A percentile compares a stretch with the other conserved stretches of the same genome.
phyloP scores from a whole-genome alignment of 2,113 vertebrate genomes.

The Cyprinus carpio region DNA sequence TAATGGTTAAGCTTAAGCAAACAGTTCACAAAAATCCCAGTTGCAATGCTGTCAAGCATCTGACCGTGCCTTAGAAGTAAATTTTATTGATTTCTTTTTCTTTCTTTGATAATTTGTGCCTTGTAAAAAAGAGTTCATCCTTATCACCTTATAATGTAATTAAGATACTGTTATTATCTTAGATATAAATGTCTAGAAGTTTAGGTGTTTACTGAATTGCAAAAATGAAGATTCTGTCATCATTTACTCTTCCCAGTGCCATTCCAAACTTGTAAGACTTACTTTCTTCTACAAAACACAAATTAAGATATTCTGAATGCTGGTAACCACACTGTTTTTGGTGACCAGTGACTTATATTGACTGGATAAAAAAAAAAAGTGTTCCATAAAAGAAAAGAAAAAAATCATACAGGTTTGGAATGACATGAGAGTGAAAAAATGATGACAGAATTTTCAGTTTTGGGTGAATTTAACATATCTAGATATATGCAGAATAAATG shows the following conservation, averaged over 20 bases:
- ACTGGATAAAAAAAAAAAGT: background rate
- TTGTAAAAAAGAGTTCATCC: background rate
- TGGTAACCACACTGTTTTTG: background rate
- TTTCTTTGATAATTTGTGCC: background rate
- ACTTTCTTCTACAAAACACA: background rate
- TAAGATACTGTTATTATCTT: background rate
- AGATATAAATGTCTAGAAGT: background rate
- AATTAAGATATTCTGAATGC: background rate
- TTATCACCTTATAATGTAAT: background rate
- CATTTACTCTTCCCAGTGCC: too few relatives aligned
- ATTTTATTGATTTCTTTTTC: background rate
- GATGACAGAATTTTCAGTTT: too few relatives aligned
- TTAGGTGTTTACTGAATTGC: too few relatives aligned
- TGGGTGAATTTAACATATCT: too few relatives aligned
- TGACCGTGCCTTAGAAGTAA: background rate
- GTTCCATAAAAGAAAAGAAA: background rate
- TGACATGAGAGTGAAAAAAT: too few relatives aligned
- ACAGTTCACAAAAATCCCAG: background rate
- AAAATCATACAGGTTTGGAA: too few relatives aligned
- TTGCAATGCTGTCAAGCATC: background rate
- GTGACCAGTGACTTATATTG: background rate
- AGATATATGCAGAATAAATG: too few relatives aligned
- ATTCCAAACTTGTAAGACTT: too few relatives aligned
- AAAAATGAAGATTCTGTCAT: background rate
- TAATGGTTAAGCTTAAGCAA: constrained; percentile 3